A percentile compares a stretch with the other conserved stretches of the same genome.
These are phyloP conservation scores for Chrysolina americana DNA, from an alignment of 2,888 invertebrate genomes.

Conservation along the genomic window DNA sequence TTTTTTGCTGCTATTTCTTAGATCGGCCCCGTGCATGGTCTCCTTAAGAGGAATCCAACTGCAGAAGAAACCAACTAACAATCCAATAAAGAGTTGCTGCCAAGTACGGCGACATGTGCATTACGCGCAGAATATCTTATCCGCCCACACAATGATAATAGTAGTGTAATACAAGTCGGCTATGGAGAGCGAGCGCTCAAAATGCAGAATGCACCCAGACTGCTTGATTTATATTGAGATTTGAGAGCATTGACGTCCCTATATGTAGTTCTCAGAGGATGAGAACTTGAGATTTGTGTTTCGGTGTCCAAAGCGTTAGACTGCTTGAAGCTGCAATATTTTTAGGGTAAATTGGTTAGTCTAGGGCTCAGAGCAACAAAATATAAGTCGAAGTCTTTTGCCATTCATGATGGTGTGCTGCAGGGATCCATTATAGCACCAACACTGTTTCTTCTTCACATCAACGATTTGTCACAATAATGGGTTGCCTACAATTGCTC, in stretches of 20 bases:
- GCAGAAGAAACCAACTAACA: conserved; percentile 1
- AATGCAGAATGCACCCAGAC: conserved; percentile 13
- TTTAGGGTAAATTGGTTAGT: too few relatives aligned
- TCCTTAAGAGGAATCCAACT: not conserved
- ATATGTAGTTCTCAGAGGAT: not conserved
- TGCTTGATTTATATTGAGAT: conserved; percentile 3
- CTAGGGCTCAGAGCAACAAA: too few relatives aligned
- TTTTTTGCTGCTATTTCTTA: not conserved
- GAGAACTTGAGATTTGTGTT: not conserved
- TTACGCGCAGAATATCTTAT: not conserved
- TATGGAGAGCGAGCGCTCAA: not conserved
- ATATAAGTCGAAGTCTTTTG: too few relatives aligned
- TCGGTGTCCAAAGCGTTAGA: too few relatives aligned
- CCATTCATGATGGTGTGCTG: too few relatives aligned
- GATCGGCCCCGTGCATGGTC: not conserved
- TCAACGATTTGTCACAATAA: too few relatives aligned
- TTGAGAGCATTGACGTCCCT: not conserved
- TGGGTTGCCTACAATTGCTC: too few relatives aligned
- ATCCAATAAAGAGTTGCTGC: not conserved
- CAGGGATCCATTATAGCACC: too few relatives aligned
- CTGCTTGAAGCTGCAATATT: too few relatives aligned
- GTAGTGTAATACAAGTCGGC: conserved; percentile 1
- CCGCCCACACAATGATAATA: conserved; percentile 13
- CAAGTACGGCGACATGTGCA: conserved; percentile 2
- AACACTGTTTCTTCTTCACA: too few relatives aligned